phyloP scores from a whole-genome alignment of 2,797 vertebrate genomes.

The Halcyon leucocephala region DNA sequence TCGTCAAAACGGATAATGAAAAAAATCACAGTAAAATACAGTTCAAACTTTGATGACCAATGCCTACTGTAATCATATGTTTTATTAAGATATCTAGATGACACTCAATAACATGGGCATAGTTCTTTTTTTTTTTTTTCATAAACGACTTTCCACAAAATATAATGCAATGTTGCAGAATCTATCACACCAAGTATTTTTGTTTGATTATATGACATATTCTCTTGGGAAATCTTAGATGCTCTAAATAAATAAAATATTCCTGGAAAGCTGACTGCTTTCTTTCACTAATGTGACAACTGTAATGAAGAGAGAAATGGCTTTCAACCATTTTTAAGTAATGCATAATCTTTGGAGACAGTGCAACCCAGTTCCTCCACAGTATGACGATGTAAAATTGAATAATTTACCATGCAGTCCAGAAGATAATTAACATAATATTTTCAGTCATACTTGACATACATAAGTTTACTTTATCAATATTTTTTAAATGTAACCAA shows the following conservation, averaged over 20 bases:
- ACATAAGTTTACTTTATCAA: background rate
- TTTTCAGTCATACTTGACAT: background rate
- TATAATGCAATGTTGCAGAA: background rate
- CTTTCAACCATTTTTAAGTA: background rate
- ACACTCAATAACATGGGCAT: background rate
- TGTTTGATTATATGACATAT: conserved; percentile 5
- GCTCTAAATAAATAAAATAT: conserved; percentile 25
- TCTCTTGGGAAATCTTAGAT: conserved; percentile 7
- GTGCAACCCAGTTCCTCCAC: background rate
- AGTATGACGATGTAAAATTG: background rate
- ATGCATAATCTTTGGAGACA: background rate
- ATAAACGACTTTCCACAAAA: background rate
- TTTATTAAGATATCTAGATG: background rate
- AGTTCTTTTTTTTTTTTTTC: background rate
- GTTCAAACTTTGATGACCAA: background rate
- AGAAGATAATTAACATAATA: background rate
- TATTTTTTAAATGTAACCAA: background rate
- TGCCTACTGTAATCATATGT: background rate
- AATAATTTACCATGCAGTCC: background rate
- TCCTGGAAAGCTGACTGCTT: conserved; percentile 1
- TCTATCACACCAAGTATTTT: background rate
- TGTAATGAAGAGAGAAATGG: background rate
- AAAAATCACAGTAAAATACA: background rate
- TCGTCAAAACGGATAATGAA: background rate
- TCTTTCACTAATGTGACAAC: conserved; percentile 9